Percentiles rank a stretch among this genome's conserved stretches.
Evolutionary conservation across 2,888 invertebrate species (phyloP).

Genomic region (Pristionchus fissidentatus): DNA sequence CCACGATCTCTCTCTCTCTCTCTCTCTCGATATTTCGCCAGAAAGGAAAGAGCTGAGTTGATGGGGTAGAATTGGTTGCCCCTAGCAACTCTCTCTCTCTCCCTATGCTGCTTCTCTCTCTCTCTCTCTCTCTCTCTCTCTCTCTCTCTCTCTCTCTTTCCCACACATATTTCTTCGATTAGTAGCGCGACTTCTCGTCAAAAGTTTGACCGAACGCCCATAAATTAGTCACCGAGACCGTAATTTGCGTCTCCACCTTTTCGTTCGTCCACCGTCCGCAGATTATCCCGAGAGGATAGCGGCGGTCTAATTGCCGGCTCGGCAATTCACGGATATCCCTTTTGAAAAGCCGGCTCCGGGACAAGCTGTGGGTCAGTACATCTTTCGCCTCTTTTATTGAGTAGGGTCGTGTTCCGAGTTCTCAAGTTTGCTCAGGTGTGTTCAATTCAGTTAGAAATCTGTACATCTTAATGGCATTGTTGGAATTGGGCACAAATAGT

Average conservation of each 20-base stretch:
- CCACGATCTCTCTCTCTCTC: background rate
- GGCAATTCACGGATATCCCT: background rate
- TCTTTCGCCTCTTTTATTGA: too few relatives aligned
- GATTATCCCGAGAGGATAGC: too few relatives aligned
- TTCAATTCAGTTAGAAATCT: too few relatives aligned
- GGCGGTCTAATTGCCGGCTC: slow-evolving; percentile 12
- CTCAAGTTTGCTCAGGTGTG: background rate
- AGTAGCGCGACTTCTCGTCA: background rate
- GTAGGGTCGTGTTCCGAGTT: too few relatives aligned
- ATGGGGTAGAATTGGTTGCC: background rate
- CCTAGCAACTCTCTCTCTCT: background rate
- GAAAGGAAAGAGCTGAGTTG: background rate
- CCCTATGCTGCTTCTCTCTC: background rate
- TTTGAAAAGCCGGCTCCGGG: background rate
- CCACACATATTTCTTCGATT: slow-evolving; percentile 11
- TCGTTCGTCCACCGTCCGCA: too few relatives aligned
- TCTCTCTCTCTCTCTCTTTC: background rate
- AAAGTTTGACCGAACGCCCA: background rate
- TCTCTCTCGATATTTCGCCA: background rate
- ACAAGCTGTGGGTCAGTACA: slow-evolving; percentile 21
- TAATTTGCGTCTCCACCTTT: too few relatives aligned
- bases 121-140: background rate
- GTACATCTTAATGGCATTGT: too few relatives aligned
- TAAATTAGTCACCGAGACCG: background rate
- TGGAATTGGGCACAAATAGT: too few relatives aligned